Evolutionary conservation across 2,797 vertebrate genomes (phyloP), one percentile per base, ranked within the genome.

Genomic region (Prunella strophiata): DNA sequence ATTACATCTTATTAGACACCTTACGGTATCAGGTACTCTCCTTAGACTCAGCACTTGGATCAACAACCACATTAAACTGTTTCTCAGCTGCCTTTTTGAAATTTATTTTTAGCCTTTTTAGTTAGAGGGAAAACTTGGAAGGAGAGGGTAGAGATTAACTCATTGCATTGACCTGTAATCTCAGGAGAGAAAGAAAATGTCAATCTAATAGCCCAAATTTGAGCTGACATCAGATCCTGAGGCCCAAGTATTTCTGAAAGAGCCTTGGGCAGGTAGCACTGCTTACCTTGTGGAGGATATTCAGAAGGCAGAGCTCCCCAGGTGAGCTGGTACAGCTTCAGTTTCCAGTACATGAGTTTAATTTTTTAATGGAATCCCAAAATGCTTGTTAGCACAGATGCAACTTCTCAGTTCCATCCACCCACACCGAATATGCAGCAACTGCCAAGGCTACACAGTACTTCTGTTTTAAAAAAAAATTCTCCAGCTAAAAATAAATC

Each of bases 201-300:
- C 66, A 65, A 12, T 51, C 45, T 19, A 75, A 71, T 4, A 57
- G 63, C 45, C 52, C 54, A 66, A 57, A 70, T 57, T 3, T 57
- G 80, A 85, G 55, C 3, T 63, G 30, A 79, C 52, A 36, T 34
- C 71, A 55, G 9, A 43, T 40, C 48, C 30, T 51, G 42, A 93
- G 72, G 80, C 50, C 43, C 61, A 85, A 40, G 36, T 43, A 84
- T 55, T 90, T 77, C 67, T 42, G 54, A 68, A 68, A 83, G 65
- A 45, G 45, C 59, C 88, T 62, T 29, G 42, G 59, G 8, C 38
- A 92, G 88, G 77, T 67, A 86, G 65, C 58, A 55, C 57, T 80
- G 89, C 98, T 97, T 98, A 98, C 98, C 98, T 99, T 98, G 98
- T 91, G 96, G 97, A 95, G 97, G 96, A 85, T 98, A 96, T 93